Conservation (phyloP, 2,888 invertebrate species). For the Tigriopus californicus region DNA sequence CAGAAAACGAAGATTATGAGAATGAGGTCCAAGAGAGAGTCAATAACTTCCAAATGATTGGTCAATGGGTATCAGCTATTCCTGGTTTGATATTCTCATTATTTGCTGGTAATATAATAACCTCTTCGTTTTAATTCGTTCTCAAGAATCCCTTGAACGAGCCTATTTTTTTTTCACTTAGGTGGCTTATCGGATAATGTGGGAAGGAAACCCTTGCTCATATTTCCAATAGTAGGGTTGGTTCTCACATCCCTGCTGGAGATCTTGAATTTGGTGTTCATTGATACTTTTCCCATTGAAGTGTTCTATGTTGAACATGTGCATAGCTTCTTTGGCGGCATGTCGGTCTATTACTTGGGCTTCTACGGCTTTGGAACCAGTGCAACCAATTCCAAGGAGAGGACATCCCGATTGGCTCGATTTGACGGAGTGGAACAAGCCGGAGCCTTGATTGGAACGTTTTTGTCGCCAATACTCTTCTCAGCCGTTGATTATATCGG, state of each 20-base stretch:
- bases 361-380: not conserved
- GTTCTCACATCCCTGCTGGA: not conserved
- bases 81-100: not conserved
- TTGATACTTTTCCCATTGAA: not conserved
- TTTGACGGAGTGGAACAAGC: not conserved
- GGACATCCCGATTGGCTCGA: not conserved
- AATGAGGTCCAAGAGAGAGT: not conserved
- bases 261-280: not conserved
- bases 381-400: not conserved
- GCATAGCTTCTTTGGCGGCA: not conserved
- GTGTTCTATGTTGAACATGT: not conserved
- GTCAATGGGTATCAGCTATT: not conserved
- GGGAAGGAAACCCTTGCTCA: not conserved
- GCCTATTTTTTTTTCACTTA: too few relatives aligned
- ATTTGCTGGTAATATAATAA: not conserved
- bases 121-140: too few relatives aligned
- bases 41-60: not conserved
- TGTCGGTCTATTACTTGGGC: not conserved
- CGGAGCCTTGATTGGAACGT: not conserved
- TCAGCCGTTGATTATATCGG: not conserved
- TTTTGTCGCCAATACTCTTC: not conserved
- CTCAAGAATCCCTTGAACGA: too few relatives aligned
- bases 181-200: not conserved
- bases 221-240: not conserved
- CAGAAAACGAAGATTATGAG: not conserved